Base-by-base conservation (phyloP, 2,888 invertebrate genomes). In the Halocaridina rubra region DNA sequence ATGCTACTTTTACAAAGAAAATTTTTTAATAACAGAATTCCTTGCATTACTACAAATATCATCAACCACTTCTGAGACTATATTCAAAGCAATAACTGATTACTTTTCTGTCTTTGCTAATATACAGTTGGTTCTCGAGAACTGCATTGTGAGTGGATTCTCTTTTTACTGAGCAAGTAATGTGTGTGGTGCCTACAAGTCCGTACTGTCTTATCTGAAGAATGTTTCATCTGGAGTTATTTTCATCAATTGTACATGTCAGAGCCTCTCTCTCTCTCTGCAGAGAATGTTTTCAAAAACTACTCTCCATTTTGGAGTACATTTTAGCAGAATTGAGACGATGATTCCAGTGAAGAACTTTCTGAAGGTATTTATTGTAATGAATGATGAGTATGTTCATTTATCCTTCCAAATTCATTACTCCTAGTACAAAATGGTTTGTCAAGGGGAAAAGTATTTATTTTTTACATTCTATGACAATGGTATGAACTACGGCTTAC, bases 261-360 rank as follows among this genome's bases (percentile, higher is more conserved):
- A 79, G 32, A 79, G 84, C 53, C n/a, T n/a, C 27, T 84, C 16
- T 79, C 78, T 61, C 29, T 84, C 5, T 71, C 78, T 39, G 71
- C 59, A 61, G 84, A 80, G 22, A 24, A 84, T 79, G 64, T 67
- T n/a, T 24, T 59, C 79, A 74, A 22, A 84, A 84, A 75, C 46
- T 85, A n/a, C 80, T 80, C 33, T 72, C 80, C 33, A 80, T 80
- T 61, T 64, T 84, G 13, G 84, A 84, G 46, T 80, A 46, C 29
- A 46, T 85, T 7, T 59, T 80, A 27, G n/a, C 76, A 13, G 80
- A 85, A 74, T 57, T 75, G 8, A 33, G 75, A 53, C 67, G 80
- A n/a, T 85, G 80, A 77, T 80, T 85, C 59, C 80, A 85, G 19
- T 29, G 64, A 24, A 84, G 78, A 19, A 53, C 53, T 53, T 53